Conservation (phyloP, 2,113 vertebrate species). For the Salvator merianae region DNA sequence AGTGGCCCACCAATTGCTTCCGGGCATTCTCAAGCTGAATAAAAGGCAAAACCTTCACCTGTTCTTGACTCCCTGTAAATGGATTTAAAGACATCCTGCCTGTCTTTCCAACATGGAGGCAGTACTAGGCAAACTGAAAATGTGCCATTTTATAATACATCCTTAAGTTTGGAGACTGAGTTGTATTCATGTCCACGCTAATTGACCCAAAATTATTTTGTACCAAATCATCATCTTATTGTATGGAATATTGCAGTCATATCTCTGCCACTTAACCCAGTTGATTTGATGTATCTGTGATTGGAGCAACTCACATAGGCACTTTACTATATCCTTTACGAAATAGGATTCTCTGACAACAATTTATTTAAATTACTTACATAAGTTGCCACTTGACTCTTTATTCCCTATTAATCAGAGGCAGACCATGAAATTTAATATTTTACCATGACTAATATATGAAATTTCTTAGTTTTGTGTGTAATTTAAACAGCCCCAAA, state of each 20-base stretch:
- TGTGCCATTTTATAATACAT: too few relatives aligned
- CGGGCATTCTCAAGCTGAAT: too few relatives aligned
- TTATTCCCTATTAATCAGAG: slow-evolving; percentile 68
- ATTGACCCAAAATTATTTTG: background rate
- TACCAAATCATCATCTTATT: slow-evolving; percentile 20
- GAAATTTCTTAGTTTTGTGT: slow-evolving; percentile 70
- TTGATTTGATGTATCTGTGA: slow-evolving; percentile 53
- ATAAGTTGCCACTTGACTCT: slow-evolving; percentile 56
- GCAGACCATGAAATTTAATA: slow-evolving; percentile 68
- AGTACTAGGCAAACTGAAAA: background rate
- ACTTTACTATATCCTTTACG: slow-evolving; percentile 57
- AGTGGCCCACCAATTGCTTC: too few relatives aligned
- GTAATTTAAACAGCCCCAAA: slow-evolving; percentile 57
- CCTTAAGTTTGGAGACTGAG: too few relatives aligned
- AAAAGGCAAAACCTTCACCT: too few relatives aligned
- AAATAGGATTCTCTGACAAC: slow-evolving; percentile 62
- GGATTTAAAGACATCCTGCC: too few relatives aligned
- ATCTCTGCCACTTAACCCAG: slow-evolving; percentile 46
- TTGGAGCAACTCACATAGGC: slow-evolving; percentile 54
- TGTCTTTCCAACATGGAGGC: too few relatives aligned
- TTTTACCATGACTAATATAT: slow-evolving; percentile 70
- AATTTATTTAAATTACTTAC: slow-evolving; percentile 63
- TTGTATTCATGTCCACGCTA: too few relatives aligned
- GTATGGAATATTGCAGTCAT: slow-evolving; percentile 27
- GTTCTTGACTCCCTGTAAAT: too few relatives aligned